Percentiles rank a stretch among this genome's conserved stretches.
These are phyloP conservation scores for Chanos chanos DNA, from an alignment of 2,797 vertebrate genomes.

Conservation along the genomic window DNA sequence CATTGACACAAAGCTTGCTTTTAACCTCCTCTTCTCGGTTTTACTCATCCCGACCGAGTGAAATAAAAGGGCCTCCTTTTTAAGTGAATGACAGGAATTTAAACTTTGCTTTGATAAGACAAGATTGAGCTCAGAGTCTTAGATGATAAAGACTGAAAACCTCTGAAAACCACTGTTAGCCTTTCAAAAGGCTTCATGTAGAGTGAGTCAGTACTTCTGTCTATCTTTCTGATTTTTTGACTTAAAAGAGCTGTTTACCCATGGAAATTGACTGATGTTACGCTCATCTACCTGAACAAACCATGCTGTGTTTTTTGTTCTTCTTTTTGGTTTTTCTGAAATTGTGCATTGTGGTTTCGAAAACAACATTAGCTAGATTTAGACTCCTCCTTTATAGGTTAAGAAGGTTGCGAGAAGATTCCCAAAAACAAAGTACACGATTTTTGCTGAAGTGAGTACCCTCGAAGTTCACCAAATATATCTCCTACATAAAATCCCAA, in stretches of 20 bases:
- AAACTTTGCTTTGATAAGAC: conserved; percentile 23
- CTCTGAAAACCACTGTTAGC: neutral
- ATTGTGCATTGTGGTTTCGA: too few species aligned
- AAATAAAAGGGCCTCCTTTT: neutral
- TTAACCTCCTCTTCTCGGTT: conserved; percentile 21
- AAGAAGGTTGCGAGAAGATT: too few species aligned
- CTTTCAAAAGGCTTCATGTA: neutral
- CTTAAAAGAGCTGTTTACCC: neutral
- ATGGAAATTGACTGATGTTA: neutral
- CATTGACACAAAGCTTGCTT: conserved; percentile 35
- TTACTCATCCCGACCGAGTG: neutral
- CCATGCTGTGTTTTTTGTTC: neutral
- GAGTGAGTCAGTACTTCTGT: neutral
- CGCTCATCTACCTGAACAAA: conserved; percentile 1
- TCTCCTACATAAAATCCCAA: too few species aligned
- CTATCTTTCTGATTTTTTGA: neutral
- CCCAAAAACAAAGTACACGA: too few species aligned
- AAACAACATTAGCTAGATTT: too few species aligned
- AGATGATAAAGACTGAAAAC: neutral
- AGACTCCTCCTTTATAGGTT: too few species aligned
- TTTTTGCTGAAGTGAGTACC: too few species aligned
- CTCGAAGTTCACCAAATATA: too few species aligned
- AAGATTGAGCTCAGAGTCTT: neutral
- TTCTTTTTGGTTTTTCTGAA: too few species aligned
- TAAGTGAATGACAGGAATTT: conserved; percentile 1